Base-by-base conservation (phyloP, 2,113 vertebrate genomes). In the Tympanuchus pallidicinctus region DNA sequence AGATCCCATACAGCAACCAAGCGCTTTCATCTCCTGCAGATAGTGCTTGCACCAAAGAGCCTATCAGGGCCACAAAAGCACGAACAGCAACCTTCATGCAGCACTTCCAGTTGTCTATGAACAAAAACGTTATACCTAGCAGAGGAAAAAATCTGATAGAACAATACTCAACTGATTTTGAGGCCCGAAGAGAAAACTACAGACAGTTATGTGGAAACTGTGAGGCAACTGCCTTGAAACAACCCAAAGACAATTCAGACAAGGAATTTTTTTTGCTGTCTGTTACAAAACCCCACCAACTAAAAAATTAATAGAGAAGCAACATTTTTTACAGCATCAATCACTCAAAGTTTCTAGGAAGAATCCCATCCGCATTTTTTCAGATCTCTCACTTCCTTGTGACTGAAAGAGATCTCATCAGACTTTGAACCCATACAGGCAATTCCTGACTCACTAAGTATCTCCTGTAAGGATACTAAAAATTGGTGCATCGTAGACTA, bases 11-110 rank as follows among this genome's bases (percentile, higher is more conserved):
- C 1, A 60, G 11, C 16, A 6, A 50, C 57, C 27, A 10, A 50
- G 18, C 19, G 67, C 13, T 25, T 43, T 42, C 57, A 56, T 10
- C n/a, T 60, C 19, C 70, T 70, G 57, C 54, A 69, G 32, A 21
- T 2, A 25, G 6, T 12, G 8, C n/a, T 67, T 0, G 0, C 22
- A 34, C 65, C 56, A 11, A 0, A 50, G 59, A 77, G 45, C 30
- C 56, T 16, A 8, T 19, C n/a, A 24, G 60, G 50, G 45, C 30
- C 54, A 61, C 13, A 48, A 66, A 20, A 25, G 32, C n/a, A n/a
- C 21, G 38, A 43, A 2, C 59, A 56, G 34, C 42, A 86, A 32
- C 25, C 40, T 82, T 64, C 36, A 60, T 1, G 2, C 18, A 67
- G 60, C 64, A 42, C 0, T 1, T 20, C 9, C 18, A 32, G 42